Percentiles rank a stretch among this genome's conserved stretches.
Conservation (phyloP, 2,797 vertebrate species). For the Nasua narica region DNA sequence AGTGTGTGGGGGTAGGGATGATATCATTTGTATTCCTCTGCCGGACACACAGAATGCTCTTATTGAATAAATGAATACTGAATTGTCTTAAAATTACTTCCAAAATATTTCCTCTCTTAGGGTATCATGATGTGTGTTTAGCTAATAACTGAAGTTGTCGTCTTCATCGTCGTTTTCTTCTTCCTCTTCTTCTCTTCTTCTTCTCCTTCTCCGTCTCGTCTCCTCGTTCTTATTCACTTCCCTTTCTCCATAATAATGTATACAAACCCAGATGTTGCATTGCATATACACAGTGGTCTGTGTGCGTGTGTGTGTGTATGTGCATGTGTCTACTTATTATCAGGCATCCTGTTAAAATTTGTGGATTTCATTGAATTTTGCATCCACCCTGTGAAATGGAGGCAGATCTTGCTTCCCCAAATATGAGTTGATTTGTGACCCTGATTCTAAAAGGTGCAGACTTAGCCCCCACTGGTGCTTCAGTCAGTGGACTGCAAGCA, state of each 20-base stretch:
- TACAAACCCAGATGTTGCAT: background rate
- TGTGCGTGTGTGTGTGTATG: background rate
- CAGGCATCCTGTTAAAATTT: background rate
- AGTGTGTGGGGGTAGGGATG: background rate
- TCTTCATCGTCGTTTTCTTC: too few relatives aligned
- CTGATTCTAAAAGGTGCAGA: background rate
- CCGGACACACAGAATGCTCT: background rate
- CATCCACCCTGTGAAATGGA: background rate
- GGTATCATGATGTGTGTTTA: background rate
- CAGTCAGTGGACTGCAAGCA: background rate
- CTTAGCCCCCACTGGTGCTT: background rate
- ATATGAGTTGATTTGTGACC: background rate
- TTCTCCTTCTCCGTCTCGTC: too few relatives aligned
- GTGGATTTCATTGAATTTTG: background rate
- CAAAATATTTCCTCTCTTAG: background rate
- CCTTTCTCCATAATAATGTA: background rate
- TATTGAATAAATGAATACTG: background rate
- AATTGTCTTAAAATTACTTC: conserved; percentile 19
- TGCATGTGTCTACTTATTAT: background rate
- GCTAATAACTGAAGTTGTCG: background rate
- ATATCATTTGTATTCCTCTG: background rate
- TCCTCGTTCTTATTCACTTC: background rate
- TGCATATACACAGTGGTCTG: background rate
- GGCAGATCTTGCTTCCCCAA: background rate
- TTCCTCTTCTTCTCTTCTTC: background rate